phyloP scores from a whole-genome alignment of 23 tunicate species.

The Ciona savignyi region DNA sequence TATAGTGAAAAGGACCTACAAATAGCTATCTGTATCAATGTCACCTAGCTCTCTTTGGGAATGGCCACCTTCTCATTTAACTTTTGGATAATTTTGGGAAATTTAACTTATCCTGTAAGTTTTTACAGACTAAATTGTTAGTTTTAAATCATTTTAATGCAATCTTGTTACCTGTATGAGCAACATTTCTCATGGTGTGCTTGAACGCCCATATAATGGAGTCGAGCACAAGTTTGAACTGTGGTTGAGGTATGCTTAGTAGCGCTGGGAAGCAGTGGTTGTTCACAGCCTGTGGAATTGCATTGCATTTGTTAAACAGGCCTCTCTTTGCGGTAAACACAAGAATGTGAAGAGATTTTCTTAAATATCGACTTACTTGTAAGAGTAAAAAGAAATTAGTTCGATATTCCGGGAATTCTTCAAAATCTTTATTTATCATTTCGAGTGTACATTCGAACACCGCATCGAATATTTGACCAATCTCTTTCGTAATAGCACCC shows the following conservation, averaged over 20 bases:
- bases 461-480: slow-evolving; percentile 96
- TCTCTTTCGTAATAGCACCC: slow-evolving; percentile 86
- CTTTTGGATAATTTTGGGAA: too few species aligned
- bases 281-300: slow-evolving; percentile 90
- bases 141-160: too few species aligned
- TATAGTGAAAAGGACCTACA: too few species aligned
- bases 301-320: too few species aligned
- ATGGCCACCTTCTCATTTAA: too few species aligned
- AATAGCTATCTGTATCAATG: too few species aligned
- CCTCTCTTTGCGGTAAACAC: too few species aligned
- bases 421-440: slow-evolving; percentile 99
- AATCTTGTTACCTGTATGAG: slow-evolving; percentile 94
- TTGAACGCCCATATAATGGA: slow-evolving; percentile 99
- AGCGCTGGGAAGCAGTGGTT: slow-evolving; percentile 98
- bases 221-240: slow-evolving; percentile 96
- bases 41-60: too few species aligned
- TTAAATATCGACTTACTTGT: slow-evolving; percentile 27
- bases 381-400: slow-evolving; percentile 95
- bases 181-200: slow-evolving; percentile 99
- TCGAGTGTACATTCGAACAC: slow-evolving; percentile 99
- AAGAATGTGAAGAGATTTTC: background rate
- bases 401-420: slow-evolving; percentile 98
- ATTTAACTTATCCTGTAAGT: too few species aligned
- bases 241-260: slow-evolving; percentile 90
- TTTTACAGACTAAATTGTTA: too few species aligned